These are phyloP conservation scores for Hypomesus transpacificus DNA, from an alignment of 2,113 vertebrate species.

Conservation along the genomic window DNA sequence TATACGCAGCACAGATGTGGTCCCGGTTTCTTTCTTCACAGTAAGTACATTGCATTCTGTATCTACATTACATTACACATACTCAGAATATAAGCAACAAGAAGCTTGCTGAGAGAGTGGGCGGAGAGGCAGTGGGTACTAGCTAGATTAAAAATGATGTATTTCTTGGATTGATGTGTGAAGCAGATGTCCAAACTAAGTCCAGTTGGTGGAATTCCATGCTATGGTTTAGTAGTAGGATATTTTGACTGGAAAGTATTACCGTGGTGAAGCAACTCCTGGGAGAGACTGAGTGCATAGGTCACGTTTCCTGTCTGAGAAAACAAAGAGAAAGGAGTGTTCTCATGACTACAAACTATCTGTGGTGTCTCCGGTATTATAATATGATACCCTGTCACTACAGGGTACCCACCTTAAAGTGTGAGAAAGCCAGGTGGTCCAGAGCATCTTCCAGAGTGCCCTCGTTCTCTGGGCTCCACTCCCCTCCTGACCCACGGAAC, in stretches of 20 bases:
- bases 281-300: conserved; percentile 82
- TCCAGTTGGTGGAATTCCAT: neutral
- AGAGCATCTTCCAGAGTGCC: conserved; percentile 86
- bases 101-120: neutral
- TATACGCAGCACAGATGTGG: neutral
- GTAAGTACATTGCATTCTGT: neutral
- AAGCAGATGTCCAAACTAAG: conserved; percentile 5
- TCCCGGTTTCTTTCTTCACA: neutral
- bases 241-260: conserved; percentile 41
- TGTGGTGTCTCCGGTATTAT: too few species aligned
- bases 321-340: neutral
- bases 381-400: neutral
- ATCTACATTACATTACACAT: neutral
- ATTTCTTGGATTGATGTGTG: neutral
- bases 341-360: too few species aligned
- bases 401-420: conserved; percentile 74
- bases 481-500: conserved; percentile 74
- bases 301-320: conserved; percentile 88
- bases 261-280: conserved; percentile 86
- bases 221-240: conserved; percentile 2
- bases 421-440: conserved; percentile 91
- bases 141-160: too few species aligned
- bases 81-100: neutral
- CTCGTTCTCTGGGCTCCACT: conserved; percentile 81
- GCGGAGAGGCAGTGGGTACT: too few species aligned